A percentile compares a stretch with the other conserved stretches of the same genome.
Conservation (phyloP, 2,888 invertebrate species). For the Temnothorax ravouxi region DNA sequence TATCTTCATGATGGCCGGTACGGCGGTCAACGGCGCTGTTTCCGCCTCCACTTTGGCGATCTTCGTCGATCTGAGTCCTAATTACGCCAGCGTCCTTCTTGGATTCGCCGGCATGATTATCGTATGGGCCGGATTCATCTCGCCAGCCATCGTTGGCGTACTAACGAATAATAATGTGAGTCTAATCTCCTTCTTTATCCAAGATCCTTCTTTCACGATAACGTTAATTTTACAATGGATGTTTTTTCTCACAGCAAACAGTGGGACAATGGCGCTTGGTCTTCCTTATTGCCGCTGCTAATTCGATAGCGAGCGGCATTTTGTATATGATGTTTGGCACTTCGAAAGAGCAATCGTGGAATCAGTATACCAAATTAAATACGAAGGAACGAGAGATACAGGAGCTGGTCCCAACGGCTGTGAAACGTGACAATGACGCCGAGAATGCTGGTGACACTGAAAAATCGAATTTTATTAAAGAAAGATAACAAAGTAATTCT, state of each 20-base stretch:
- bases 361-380: conserved; percentile 68
- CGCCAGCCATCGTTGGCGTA: conserved; percentile 89
- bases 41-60: conserved; percentile 90
- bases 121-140: conserved; percentile 89
- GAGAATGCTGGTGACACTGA: conserved; percentile 18
- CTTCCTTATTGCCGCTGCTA: conserved; percentile 81
- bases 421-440: conserved; percentile 41
- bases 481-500: not conserved
- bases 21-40: conserved; percentile 89
- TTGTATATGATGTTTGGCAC: conserved; percentile 80
- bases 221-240: not conserved
- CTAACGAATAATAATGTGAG: conserved; percentile 90
- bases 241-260: conserved; percentile 80
- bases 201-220: not conserved
- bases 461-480: conserved; percentile 33
- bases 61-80: conserved; percentile 90
- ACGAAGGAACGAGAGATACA: conserved; percentile 75
- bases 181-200: conserved; percentile 63
- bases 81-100: conserved; percentile 88
- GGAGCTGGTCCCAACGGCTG: conserved; percentile 40
- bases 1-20: conserved; percentile 89
- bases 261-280: conserved; percentile 83
- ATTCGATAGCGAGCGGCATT: conserved; percentile 76
- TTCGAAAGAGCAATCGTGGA: conserved; percentile 83
- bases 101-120: conserved; percentile 89